phyloP scores from a whole-genome alignment of 2,113 vertebrate genomes.

The Petrocephalus zakoni region DNA sequence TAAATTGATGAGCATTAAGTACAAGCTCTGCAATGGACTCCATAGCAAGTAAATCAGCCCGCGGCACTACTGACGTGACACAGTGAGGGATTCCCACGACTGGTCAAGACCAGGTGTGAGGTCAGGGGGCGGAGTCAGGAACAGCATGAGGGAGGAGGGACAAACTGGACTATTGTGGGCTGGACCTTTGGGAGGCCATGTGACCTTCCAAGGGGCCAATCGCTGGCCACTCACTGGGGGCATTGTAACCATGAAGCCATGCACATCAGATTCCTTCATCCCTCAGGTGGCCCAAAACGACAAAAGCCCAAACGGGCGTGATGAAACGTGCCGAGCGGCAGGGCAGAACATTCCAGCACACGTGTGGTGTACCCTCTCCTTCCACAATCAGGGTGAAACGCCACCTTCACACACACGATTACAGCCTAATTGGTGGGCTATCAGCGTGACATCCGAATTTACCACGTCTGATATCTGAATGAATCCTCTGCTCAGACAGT shows the following conservation, averaged over 20 bases:
- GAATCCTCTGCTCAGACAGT: not conserved
- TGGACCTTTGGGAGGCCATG: not conserved
- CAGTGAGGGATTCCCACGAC: not conserved
- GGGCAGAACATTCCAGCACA: not conserved
- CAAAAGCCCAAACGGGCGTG: not conserved
- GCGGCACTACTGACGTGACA: not conserved
- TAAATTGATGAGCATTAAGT: not conserved
- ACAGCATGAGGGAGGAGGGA: not conserved
- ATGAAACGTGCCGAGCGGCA: not conserved
- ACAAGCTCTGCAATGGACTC: not conserved
- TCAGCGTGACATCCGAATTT: not conserved
- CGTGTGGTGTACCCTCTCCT: not conserved
- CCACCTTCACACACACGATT: slow-evolving; percentile 5
- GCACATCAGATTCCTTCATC: not conserved
- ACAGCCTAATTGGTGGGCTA: slow-evolving; percentile 1
- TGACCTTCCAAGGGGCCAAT: not conserved
- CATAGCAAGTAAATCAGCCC: not conserved
- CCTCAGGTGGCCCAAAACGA: not conserved
- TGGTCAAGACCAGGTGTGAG: not conserved
- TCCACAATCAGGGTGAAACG: slow-evolving; percentile 1
- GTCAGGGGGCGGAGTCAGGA: not conserved
- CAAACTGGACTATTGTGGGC: not conserved
- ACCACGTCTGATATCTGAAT: not conserved
- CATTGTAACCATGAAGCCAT: not conserved
- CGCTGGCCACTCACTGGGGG: not conserved